phyloP scores from a whole-genome alignment of 2,797 vertebrate species.

The Eidolon dupreanum region DNA sequence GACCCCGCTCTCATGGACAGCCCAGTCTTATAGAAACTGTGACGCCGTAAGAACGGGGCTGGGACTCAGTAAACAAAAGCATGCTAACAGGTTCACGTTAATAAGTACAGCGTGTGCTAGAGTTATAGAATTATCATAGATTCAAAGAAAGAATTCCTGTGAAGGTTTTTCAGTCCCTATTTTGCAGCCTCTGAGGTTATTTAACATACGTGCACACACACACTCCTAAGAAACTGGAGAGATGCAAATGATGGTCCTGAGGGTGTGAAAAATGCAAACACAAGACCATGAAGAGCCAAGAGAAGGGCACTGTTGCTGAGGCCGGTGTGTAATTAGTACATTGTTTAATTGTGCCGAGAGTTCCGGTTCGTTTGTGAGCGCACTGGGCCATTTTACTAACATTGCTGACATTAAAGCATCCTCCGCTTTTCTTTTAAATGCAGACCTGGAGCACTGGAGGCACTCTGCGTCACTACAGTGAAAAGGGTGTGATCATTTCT shows the following conservation, averaged over 20 bases:
- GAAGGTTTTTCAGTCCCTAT: not conserved
- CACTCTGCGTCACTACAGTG: not conserved
- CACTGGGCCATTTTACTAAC: not conserved
- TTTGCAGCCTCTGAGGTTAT: not conserved
- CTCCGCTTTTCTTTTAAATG: not conserved
- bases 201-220: not conserved
- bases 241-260: not conserved
- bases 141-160: not conserved
- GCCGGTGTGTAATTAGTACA: not conserved
- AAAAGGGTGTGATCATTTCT: not conserved
- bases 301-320: not conserved
- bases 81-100: not conserved
- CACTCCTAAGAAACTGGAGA: not conserved
- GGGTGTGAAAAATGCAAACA: conserved; percentile 23
- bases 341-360: not conserved
- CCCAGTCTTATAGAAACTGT: not conserved
- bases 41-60: not conserved
- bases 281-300: not conserved
- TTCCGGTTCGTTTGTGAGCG: not conserved
- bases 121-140: not conserved
- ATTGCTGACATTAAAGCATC: not conserved
- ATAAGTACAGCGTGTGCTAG: not conserved
- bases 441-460: not conserved
- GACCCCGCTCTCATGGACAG: too few species aligned
- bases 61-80: not conserved